Percentiles rank a stretch among this genome's conserved stretches.
Evolutionary conservation across 2,113 vertebrate genomes (phyloP).

Genomic region (Myodes glareolus): DNA sequence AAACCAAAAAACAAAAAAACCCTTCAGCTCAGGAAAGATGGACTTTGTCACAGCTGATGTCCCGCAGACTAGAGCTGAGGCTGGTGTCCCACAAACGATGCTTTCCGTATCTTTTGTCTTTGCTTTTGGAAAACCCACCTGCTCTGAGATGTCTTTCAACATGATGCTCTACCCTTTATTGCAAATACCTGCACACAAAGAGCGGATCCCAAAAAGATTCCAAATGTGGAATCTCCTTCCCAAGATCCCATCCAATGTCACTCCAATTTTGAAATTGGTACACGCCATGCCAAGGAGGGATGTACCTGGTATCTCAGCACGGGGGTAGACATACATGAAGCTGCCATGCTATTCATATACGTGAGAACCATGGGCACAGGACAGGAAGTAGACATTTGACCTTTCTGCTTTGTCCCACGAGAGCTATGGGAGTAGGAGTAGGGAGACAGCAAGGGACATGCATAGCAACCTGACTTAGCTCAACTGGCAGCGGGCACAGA

Average conservation of each 20-base stretch:
- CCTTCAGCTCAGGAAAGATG: background rate
- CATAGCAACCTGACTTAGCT: background rate
- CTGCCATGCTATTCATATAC: background rate
- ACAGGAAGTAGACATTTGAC: background rate
- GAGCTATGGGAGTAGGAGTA: background rate
- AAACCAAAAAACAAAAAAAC: too few relatives aligned
- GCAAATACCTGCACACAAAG: background rate
- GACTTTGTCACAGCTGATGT: background rate
- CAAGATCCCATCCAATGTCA: background rate
- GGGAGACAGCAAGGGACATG: background rate
- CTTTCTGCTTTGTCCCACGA: background rate
- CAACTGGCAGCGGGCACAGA: background rate
- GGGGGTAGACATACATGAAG: background rate
- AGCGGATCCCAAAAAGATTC: background rate
- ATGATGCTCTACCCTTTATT: background rate
- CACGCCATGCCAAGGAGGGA: background rate
- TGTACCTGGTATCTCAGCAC: too few relatives aligned
- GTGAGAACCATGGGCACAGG: background rate
- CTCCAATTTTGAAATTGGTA: background rate
- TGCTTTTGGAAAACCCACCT: background rate
- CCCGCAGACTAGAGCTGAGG: background rate
- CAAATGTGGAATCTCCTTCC: background rate
- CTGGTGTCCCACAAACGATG: background rate
- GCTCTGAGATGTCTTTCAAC: constrained; percentile 10
- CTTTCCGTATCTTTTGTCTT: background rate